phyloP scores from a whole-genome alignment of 2,888 invertebrate species.

The Lepetodrilus schrolli region DNA sequence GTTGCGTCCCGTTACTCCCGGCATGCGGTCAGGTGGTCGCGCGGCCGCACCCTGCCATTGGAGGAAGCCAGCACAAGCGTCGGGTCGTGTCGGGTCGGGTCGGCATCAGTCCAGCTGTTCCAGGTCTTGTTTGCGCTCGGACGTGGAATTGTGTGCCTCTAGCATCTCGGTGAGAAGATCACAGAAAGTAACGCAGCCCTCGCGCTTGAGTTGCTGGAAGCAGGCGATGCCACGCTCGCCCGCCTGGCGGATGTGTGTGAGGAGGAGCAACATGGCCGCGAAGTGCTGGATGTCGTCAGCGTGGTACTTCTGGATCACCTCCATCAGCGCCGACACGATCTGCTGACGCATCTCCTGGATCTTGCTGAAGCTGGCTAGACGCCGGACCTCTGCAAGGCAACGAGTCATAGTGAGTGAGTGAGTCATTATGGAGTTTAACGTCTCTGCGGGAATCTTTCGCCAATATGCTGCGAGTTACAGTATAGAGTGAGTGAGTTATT shows the following conservation, averaged over 20 bases:
- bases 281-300: slow-evolving; percentile 63
- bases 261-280: slow-evolving; percentile 61
- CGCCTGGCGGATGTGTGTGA: slow-evolving; percentile 68
- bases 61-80: too few relatives aligned
- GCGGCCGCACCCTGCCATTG: too few relatives aligned
- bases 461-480: neutral
- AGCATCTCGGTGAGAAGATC: slow-evolving; percentile 68
- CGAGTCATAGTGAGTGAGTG: neutral
- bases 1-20: neutral
- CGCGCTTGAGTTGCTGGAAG: slow-evolving; percentile 65
- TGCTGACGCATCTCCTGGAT: slow-evolving; percentile 63
- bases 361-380: slow-evolving; percentile 60
- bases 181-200: slow-evolving; percentile 65
- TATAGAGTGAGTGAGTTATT: neutral
- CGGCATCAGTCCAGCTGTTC: slow-evolving; percentile 22
- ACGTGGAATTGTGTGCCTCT: slow-evolving; percentile 56
- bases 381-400: slow-evolving; percentile 58
- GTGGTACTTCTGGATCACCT: slow-evolving; percentile 64
- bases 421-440: too few relatives aligned
- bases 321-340: slow-evolving; percentile 63
- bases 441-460: too few relatives aligned
- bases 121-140: slow-evolving; percentile 31
- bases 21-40: too few relatives aligned
- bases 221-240: slow-evolving; percentile 64
- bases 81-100: too few relatives aligned